Evolutionary conservation across 2,113 vertebrate genomes (phyloP).

Genomic region (Scytalopus superciliaris): DNA sequence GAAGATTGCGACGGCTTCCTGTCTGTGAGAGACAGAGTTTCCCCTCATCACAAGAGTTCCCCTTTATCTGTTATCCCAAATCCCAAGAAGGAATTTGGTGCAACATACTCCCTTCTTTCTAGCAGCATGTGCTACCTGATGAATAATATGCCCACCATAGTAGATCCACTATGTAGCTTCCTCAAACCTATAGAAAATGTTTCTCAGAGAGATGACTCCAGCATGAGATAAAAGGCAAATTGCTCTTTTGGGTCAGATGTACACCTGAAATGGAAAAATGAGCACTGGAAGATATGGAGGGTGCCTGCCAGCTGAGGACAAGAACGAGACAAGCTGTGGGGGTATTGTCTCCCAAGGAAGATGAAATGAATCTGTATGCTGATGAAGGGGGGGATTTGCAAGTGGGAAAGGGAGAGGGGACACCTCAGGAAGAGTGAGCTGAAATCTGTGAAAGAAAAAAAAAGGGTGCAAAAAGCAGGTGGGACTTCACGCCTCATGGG

Average conservation of each 20-base stretch:
- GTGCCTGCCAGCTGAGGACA: background rate
- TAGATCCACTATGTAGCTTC: background rate
- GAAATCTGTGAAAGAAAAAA: background rate
- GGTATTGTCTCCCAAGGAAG: background rate
- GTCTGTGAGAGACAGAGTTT: background rate
- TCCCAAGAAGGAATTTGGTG: background rate
- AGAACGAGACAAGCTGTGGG: background rate
- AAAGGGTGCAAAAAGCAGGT: slow-evolving; percentile 20
- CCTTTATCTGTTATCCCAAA: background rate
- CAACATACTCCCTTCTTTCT: background rate
- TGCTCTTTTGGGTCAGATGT: background rate
- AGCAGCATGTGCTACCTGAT: background rate
- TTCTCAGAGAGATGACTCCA: background rate
- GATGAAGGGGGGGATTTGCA: background rate
- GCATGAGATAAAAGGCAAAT: background rate
- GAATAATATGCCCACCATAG: background rate
- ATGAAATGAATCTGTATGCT: background rate
- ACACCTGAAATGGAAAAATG: background rate
- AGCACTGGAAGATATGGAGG: background rate
- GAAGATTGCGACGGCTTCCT: background rate
- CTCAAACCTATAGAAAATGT: background rate
- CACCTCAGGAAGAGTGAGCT: background rate
- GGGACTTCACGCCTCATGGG: slow-evolving; percentile 17
- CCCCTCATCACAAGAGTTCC: background rate
- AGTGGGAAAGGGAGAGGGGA: background rate